These are phyloP conservation scores for Ostrea edulis DNA, from an alignment of 1,140 invertebrate species.

Conservation along the genomic window DNA sequence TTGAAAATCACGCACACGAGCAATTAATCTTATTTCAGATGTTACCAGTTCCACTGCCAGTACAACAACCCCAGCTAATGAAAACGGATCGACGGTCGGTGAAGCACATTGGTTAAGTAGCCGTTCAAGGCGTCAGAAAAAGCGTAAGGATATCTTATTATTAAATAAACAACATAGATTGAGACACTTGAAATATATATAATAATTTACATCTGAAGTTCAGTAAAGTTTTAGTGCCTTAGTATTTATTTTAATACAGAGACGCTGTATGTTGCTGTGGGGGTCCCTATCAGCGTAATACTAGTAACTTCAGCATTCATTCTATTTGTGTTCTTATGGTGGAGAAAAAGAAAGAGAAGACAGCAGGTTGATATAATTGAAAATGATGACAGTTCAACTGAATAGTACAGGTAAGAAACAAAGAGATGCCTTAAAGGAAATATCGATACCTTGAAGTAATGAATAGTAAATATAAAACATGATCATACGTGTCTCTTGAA, in stretches of 20 bases:
- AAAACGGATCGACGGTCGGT: neutral
- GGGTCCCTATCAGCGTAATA: neutral
- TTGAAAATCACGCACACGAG: neutral
- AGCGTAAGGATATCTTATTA: neutral
- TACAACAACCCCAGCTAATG: neutral
- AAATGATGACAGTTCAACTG: no score
- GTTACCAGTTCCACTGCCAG: neutral
- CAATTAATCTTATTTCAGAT: neutral
- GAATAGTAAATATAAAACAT: no score
- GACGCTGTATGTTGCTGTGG: neutral
- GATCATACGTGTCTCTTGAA: no score
- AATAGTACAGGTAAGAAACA: no score
- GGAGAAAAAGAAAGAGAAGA: neutral
- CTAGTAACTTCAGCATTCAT: neutral
- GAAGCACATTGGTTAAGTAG: neutral
- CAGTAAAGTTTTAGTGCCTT: neutral
- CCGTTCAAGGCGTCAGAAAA: neutral
- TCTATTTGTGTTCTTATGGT: neutral
- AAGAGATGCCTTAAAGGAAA: no score
- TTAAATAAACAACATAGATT: neutral
- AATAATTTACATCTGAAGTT: neutral
- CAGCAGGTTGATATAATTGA: no score
- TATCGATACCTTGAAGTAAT: no score
- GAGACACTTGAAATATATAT: neutral
- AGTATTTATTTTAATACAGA: neutral